Base-by-base conservation (phyloP, 2,113 vertebrate genomes). In the Anser brachyrhynchus region DNA sequence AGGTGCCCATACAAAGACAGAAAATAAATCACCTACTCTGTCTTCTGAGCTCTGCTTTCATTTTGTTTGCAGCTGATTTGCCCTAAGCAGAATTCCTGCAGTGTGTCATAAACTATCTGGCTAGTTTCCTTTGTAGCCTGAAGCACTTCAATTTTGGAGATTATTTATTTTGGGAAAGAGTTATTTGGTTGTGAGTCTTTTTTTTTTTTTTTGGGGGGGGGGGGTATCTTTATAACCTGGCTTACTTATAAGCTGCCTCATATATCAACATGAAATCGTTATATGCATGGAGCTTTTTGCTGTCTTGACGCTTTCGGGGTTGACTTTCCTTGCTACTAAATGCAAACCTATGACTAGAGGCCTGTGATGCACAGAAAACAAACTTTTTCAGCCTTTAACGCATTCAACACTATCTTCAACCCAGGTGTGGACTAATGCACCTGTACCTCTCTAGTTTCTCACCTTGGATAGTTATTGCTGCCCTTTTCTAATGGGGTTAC, bases 61-160 rank as follows among this genome's bases (percentile, higher is more conserved):
- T 94, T 90, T 92, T 78, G 70, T 94, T 61, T 87, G 92, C 96
- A 96, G 95, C 86, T 95, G 95, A 58, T 75, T 82, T 92, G 93
- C 93, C 89, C 49, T 44, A 20, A 90, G 95, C 95, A 95, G 89
- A 62, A 94, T 94, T 97, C 92, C 62, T 95, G 73, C 84, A 82
- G 70, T n/a, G 72, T 57, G 65, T 84, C 90, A 61, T 70, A 78
- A 95, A 89, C 76, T 89, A 37, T 58, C 90, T 96, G 89, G 77
- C 90, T 89, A 8, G 26, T 51, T 92, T 94, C 92, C 95, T 93
- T 75, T 82, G 67, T 65, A 89, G 66, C 93, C 93, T 58, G 54
- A 80, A 89, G 95, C 84, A 33, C 18, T 73, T 96, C 76, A 79
- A 4, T 87, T 76, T 55, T 25, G 58, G 54, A 28, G 43, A 62